phyloP scores from a whole-genome alignment of 2,113 vertebrate genomes.

The Phainopepla nitens region DNA sequence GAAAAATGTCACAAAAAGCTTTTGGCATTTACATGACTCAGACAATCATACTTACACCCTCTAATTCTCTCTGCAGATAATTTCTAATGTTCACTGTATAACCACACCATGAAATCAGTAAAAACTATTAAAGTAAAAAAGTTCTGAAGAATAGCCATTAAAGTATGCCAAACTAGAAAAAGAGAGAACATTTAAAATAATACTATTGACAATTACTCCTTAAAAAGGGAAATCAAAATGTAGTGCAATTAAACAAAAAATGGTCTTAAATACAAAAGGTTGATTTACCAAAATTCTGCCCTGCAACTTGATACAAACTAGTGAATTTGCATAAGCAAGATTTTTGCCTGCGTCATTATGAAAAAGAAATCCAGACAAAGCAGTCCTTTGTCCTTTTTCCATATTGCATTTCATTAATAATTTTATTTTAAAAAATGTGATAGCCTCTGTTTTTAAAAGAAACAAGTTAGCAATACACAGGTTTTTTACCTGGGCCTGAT shows the following conservation, averaged over 20 bases:
- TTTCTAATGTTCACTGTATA: slow-evolving; percentile 69
- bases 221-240: slow-evolving; percentile 49
- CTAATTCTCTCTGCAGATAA: slow-evolving; percentile 75
- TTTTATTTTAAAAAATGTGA: background rate
- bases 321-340: background rate
- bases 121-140: slow-evolving; percentile 65
- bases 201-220: slow-evolving; percentile 33
- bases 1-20: slow-evolving; percentile 78
- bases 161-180: background rate
- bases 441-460: background rate
- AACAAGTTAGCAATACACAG: background rate
- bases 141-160: slow-evolving; percentile 53
- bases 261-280: background rate
- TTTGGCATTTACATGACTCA: slow-evolving; percentile 77
- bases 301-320: background rate
- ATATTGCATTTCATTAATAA: background rate
- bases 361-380: background rate
- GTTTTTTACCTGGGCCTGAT: background rate
- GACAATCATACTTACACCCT: slow-evolving; percentile 63
- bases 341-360: background rate
- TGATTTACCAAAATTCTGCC: background rate
- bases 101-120: slow-evolving; percentile 69
- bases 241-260: slow-evolving; percentile 41
- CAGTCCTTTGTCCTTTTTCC: background rate
- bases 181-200: slow-evolving; percentile 49